These are phyloP conservation scores for Microplitis demolitor DNA, from an alignment of 1,140 invertebrate species.

Conservation along the genomic window DNA sequence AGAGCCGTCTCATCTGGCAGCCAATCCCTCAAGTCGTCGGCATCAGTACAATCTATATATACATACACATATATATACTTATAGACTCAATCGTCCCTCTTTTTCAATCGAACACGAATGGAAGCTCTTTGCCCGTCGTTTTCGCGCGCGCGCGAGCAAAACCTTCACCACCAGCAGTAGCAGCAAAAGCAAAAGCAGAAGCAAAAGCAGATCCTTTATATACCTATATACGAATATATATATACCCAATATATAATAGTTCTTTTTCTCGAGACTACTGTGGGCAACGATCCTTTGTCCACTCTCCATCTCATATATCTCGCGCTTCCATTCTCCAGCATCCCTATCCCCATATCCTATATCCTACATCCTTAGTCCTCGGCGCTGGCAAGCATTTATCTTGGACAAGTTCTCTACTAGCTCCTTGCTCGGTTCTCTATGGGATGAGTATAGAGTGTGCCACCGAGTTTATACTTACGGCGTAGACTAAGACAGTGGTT, in stretches of 20 bases:
- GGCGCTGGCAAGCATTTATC: slow-evolving; percentile 9
- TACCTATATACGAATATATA: not conserved
- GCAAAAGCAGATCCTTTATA: not conserved
- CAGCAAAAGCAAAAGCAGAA: too few species aligned
- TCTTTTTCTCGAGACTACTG: slow-evolving; percentile 10
- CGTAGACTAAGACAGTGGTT: too few species aligned
- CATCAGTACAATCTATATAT: too few species aligned
- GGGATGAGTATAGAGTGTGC: too few species aligned
- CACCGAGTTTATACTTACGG: too few species aligned
- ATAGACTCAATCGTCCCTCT: slow-evolving; percentile 9
- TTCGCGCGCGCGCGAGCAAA: slow-evolving; percentile 12
- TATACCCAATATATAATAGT: not conserved
- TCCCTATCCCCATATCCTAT: not conserved
- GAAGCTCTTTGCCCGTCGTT: not conserved
- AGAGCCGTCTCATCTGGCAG: slow-evolving; percentile 18
- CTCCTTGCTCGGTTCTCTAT: too few species aligned
- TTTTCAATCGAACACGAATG: slow-evolving; percentile 13
- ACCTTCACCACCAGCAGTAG: not conserved
- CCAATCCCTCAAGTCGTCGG: slow-evolving; percentile 4
- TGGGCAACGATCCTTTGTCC: slow-evolving; percentile 22
- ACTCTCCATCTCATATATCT: slow-evolving; percentile 19
- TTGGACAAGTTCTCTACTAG: not conserved
- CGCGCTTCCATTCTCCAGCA: not conserved
- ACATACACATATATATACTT: too few species aligned
- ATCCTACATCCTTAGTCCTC: not conserved